Percentiles rank a stretch among this genome's conserved stretches.
phyloP scores from a whole-genome alignment of 2,113 vertebrate species.

The Tragelaphus strepsiceros region DNA sequence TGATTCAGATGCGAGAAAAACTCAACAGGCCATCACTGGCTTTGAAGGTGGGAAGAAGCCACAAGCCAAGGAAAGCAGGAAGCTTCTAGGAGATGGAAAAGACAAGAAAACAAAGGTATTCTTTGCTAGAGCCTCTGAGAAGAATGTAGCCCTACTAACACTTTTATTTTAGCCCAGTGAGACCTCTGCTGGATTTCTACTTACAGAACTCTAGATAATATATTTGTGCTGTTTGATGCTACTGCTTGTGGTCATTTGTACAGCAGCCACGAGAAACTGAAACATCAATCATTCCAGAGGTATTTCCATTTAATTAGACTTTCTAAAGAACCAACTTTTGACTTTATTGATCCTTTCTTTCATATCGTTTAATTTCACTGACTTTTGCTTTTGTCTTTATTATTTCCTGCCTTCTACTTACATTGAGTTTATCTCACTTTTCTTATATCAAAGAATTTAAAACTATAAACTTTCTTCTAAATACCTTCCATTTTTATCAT shows the following conservation, averaged over 20 bases:
- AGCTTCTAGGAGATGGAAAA: neutral
- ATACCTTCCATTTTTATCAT: neutral
- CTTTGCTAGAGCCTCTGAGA: neutral
- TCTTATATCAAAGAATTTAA: neutral
- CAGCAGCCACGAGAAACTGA: neutral
- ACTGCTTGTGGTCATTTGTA: neutral
- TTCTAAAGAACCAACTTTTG: neutral
- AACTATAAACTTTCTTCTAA: neutral
- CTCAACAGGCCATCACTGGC: neutral
- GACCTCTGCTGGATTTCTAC: neutral
- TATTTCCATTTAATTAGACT: neutral
- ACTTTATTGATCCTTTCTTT: neutral
- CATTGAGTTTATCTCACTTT: neutral
- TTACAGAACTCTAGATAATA: neutral
- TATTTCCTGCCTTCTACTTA: neutral
- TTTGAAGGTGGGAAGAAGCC: neutral
- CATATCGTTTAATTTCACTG: neutral
- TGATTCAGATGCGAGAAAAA: neutral
- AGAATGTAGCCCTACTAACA: neutral
- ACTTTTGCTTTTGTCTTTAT: neutral
- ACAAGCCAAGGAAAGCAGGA: neutral
- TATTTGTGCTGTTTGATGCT: neutral
- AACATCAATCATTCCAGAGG: neutral
- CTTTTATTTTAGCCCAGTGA: neutral
- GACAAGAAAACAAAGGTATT: neutral